These are phyloP conservation scores for Lycorma delicatula DNA, from an alignment of 1,140 invertebrate genomes.

Conservation along the genomic window DNA sequence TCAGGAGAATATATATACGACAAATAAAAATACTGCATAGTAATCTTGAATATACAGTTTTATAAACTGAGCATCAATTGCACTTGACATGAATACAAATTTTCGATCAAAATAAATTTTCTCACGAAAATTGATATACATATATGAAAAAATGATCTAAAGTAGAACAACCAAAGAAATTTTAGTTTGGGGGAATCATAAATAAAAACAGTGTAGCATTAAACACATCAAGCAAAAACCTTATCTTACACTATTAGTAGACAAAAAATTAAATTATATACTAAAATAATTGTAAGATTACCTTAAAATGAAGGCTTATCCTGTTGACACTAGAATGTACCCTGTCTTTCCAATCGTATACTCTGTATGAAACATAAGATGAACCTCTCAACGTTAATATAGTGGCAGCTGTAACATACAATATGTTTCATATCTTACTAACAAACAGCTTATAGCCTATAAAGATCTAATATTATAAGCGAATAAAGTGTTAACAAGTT, in stretches of 20 bases:
- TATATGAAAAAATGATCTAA: too few relatives aligned
- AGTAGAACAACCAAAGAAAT: neutral
- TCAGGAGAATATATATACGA: too few relatives aligned
- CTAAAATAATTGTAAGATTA: constrained; percentile 36
- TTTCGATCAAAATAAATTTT: too few relatives aligned
- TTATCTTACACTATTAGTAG: neutral
- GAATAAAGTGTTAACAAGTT: neutral
- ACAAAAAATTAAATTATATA: neutral
- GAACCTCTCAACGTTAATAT: constrained; percentile 79
- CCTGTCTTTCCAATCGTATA: constrained; percentile 87
- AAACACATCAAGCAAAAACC: neutral
- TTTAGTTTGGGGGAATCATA: neutral
- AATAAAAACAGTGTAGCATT: neutral
- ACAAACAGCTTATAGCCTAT: too few relatives aligned
- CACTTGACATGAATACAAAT: too few relatives aligned
- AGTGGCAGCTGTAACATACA: constrained; percentile 61
- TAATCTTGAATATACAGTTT: too few relatives aligned
- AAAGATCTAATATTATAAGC: too few relatives aligned
- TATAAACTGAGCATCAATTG: too few relatives aligned
- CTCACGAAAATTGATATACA: too few relatives aligned
- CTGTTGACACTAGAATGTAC: constrained; percentile 77
- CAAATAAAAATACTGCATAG: too few relatives aligned
- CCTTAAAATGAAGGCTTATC: constrained; percentile 82
- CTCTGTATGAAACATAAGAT: constrained; percentile 84
- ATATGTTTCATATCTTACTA: too few relatives aligned